These are phyloP conservation scores for Mixornis gularis DNA, from an alignment of 2,113 vertebrate genomes.

Conservation along the genomic window DNA sequence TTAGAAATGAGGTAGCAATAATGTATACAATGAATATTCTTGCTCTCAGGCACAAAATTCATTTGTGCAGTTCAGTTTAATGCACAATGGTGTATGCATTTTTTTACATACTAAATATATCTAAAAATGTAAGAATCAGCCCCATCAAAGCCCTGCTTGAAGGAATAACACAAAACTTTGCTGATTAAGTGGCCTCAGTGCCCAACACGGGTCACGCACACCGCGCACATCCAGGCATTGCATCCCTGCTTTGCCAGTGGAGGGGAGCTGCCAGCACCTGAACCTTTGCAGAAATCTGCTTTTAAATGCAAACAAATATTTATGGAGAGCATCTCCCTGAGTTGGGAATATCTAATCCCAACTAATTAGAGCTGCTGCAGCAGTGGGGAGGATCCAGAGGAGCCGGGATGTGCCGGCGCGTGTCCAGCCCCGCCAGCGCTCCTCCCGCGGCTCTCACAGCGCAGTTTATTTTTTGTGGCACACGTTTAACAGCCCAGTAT, in stretches of 20 bases:
- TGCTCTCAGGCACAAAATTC: neutral
- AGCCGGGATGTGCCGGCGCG: neutral
- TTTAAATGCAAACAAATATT: neutral
- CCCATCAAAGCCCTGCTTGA: neutral
- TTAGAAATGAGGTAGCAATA: neutral
- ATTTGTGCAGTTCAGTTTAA: neutral
- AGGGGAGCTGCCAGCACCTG: neutral
- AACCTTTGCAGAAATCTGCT: neutral
- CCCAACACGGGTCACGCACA: accelerated
- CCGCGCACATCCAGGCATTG: accelerated
- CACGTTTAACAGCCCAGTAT: neutral
- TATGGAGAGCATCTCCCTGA: neutral
- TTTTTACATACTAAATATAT: neutral
- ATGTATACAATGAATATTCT: neutral
- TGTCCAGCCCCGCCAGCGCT: neutral
- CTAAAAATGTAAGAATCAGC: neutral
- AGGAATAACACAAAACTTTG: neutral
- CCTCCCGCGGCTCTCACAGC: neutral
- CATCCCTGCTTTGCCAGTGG: accelerated
- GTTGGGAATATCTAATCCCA: neutral
- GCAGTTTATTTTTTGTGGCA: neutral
- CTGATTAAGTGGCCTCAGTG: neutral
- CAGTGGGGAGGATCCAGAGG: neutral
- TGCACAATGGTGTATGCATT: accelerated
- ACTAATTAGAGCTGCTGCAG: neutral